Evolutionary conservation across 2,113 vertebrate species (phyloP).

Genomic region (crab-eating macaque (Macaca fascicularis)): DNA sequence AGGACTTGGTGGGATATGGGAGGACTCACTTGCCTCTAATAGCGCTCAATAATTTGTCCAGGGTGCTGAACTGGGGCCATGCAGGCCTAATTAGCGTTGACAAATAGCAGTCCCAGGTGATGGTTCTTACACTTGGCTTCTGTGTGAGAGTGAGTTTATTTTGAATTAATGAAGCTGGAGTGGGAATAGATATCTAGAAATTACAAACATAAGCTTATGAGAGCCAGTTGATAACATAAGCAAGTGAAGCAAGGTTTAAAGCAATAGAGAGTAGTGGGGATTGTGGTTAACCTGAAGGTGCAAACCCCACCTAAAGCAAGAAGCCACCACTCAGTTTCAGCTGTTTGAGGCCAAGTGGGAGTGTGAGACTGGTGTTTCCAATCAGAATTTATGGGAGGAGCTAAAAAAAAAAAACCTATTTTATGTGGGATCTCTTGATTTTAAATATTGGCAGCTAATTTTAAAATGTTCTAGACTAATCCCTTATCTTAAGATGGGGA

Average conservation of each 20-base stretch:
- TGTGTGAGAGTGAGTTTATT: background rate
- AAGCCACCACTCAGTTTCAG: background rate
- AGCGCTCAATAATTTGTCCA: background rate
- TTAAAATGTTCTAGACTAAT: background rate
- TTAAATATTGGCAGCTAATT: background rate
- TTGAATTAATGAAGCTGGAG: background rate
- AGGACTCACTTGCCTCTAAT: accelerated
- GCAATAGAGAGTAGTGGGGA: background rate
- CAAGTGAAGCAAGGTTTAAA: background rate
- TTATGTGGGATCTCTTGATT: background rate
- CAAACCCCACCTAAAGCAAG: background rate
- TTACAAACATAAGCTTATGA: background rate
- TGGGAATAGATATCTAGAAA: background rate
- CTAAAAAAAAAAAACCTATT: background rate
- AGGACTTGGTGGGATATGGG: no score
- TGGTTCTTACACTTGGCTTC: background rate
- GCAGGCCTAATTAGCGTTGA: background rate
- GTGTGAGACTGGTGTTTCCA: no score
- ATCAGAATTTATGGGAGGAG: background rate
- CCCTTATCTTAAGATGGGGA: background rate
- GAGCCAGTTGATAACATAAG: background rate
- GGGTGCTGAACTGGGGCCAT: background rate
- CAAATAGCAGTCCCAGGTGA: background rate
- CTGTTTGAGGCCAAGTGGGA: accelerated
- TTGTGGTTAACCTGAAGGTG: background rate